Conservation (phyloP, 2,113 vertebrate genomes). For the Thermophis baileyi region DNA sequence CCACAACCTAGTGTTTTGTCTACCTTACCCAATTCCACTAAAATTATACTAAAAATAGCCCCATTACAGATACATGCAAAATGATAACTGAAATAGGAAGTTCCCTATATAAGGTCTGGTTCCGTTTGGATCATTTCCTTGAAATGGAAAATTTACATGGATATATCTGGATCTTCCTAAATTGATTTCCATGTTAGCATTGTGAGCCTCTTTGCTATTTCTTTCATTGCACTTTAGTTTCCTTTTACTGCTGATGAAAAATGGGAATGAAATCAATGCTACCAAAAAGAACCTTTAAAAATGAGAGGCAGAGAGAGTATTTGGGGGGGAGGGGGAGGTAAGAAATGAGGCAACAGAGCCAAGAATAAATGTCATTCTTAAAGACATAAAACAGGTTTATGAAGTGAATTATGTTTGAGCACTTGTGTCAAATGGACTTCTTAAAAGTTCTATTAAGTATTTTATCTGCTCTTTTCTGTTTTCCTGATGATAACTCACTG, state of each 20-base stretch:
- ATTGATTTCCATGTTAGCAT: background rate
- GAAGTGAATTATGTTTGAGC: constrained; percentile 3
- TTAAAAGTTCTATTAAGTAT: constrained; percentile 48
- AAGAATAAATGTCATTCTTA: constrained; percentile 2
- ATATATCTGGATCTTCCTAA: background rate
- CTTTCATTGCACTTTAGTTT: background rate
- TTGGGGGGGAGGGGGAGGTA: background rate
- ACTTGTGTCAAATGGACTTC: constrained; percentile 33
- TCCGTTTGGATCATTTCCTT: background rate
- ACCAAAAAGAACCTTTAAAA: background rate
- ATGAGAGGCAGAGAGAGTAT: background rate
- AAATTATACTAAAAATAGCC: background rate
- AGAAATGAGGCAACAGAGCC: background rate
- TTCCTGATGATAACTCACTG: constrained; percentile 45
- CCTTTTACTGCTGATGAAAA: background rate
- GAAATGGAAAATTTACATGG: background rate
- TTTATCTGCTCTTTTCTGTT: constrained; percentile 49
- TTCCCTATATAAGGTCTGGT: background rate
- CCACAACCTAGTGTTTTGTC: background rate
- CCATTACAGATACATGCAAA: background rate
- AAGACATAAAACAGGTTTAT: constrained; percentile 1
- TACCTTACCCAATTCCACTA: background rate
- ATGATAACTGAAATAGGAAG: background rate
- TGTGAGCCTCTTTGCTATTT: background rate
- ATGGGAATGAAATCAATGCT: background rate